These are phyloP conservation scores for Caerostris darwini DNA, from an alignment of 1,140 invertebrate genomes.

Conservation along the genomic window DNA sequence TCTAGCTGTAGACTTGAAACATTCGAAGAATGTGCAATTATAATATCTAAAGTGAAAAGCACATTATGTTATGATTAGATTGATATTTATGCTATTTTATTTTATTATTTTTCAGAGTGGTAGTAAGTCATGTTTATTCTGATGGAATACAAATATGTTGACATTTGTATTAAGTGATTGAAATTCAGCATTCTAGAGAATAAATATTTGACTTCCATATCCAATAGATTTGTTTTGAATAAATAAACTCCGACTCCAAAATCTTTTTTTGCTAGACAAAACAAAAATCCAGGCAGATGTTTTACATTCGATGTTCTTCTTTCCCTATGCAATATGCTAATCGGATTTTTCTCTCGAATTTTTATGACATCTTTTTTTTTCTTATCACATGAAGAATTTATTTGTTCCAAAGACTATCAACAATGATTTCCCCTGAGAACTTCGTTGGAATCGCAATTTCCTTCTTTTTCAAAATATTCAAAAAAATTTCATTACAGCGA, in stretches of 20 bases:
- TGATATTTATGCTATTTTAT: no score
- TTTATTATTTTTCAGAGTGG: no score
- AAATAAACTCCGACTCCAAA: neutral
- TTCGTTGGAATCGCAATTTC: neutral
- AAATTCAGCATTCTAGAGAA: no score
- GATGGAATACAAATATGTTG: no score
- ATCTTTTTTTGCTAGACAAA: neutral
- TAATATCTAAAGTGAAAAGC: no score
- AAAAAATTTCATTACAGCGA: no score
- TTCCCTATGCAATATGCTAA: neutral
- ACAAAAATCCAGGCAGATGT: neutral
- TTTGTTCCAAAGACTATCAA: neutral
- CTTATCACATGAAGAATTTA: slow-evolving; percentile 6
- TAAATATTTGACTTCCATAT: no score
- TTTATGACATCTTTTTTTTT: neutral
- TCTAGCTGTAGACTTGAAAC: no score
- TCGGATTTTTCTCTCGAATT: neutral
- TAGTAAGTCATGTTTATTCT: no score
- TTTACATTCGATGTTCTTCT: neutral
- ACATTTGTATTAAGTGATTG: no score
- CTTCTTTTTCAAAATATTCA: neutral
- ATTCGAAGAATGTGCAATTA: no score
- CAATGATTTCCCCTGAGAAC: neutral
- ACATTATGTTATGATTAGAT: no score
- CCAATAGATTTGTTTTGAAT: neutral